phyloP scores from a whole-genome alignment of 2,797 vertebrate species.

The Urophycis tenuis region DNA sequence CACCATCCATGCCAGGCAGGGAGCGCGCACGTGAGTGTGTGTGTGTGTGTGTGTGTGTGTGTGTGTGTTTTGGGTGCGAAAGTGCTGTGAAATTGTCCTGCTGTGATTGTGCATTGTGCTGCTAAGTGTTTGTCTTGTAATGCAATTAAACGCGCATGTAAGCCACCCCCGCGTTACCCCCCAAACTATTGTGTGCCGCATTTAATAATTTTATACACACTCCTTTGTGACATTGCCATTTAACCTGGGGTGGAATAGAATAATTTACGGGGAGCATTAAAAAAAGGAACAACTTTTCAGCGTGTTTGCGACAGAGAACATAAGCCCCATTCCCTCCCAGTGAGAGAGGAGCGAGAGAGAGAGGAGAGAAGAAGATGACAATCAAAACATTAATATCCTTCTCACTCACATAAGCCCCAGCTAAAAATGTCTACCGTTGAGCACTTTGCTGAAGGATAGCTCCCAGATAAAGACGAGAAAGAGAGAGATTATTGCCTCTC shows the following conservation, averaged over 20 bases:
- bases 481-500: conserved; percentile 72
- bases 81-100: conserved; percentile 70
- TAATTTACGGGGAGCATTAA: conserved; percentile 65
- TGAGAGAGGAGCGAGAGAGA: conserved; percentile 15
- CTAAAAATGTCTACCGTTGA: conserved; percentile 66
- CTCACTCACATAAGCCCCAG: conserved; percentile 66
- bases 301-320: conserved; percentile 63
- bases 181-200: conserved; percentile 67
- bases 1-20: conserved; percentile 64
- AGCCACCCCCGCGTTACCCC: conserved; percentile 67
- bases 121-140: conserved; percentile 79
- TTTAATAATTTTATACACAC: conserved; percentile 72
- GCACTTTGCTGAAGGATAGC: conserved; percentile 76
- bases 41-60: not conserved
- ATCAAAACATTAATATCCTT: conserved; percentile 79
- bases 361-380: conserved; percentile 64
- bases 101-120: conserved; percentile 73
- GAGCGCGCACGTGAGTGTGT: not conserved
- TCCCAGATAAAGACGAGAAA: conserved; percentile 67
- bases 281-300: conserved; percentile 65
- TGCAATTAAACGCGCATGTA: conserved; percentile 78
- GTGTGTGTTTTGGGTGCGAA: conserved; percentile 48
- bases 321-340: conserved; percentile 58
- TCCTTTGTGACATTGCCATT: conserved; percentile 71
- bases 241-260: conserved; percentile 72